Evolutionary conservation across 2,113 vertebrate species (phyloP).

Genomic region (Chiloscyllium plagiosum): DNA sequence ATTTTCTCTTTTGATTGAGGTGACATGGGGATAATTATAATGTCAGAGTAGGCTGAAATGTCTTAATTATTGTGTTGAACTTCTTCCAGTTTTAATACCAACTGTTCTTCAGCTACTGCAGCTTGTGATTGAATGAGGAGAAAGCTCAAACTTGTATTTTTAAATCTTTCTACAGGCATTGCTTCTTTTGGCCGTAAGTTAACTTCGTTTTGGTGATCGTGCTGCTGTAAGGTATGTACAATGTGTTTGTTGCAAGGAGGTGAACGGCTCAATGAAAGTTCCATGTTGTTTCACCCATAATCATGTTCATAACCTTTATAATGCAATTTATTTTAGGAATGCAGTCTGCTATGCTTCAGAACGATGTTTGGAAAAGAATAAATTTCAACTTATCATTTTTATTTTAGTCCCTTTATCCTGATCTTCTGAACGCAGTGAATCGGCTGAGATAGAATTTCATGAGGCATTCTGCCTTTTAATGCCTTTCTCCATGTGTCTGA

Average conservation of each 20-base stretch:
- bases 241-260: constrained; percentile 47
- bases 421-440: background rate
- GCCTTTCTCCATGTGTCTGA: background rate
- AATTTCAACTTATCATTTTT: background rate
- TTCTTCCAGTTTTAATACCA: background rate
- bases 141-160: constrained; percentile 36
- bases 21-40: background rate
- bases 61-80: constrained; percentile 30
- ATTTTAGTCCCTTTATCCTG: background rate
- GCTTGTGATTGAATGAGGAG: background rate
- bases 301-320: background rate
- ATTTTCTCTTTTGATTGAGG: background rate
- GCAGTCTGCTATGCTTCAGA: background rate
- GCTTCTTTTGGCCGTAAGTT: constrained; percentile 97
- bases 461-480: background rate
- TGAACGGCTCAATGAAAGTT: background rate
- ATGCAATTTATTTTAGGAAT: background rate
- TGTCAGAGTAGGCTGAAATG: background rate
- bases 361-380: background rate
- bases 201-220: constrained; percentile 93
- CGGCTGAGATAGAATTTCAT: background rate
- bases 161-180: constrained; percentile 62
- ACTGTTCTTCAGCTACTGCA: background rate
- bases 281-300: background rate
- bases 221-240: constrained; percentile 67